Evolutionary conservation across 2,888 invertebrate species (phyloP).

Genomic region (Caenorhabditis panamensis): DNA sequence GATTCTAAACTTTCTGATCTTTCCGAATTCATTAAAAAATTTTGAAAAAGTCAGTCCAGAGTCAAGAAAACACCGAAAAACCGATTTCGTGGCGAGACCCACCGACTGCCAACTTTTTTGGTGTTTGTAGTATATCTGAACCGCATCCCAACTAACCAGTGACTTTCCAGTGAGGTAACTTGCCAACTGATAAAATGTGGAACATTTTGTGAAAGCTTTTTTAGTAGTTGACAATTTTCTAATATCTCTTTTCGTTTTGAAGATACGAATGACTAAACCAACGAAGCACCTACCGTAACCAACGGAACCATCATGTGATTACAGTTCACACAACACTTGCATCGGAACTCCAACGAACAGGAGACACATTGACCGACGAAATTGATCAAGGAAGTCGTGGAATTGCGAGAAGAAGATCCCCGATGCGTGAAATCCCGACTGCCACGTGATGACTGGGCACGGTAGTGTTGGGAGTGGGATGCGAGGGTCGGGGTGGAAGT

Average conservation of each 20-base stretch:
- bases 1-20: no score
- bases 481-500: background rate
- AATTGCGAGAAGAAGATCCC: constrained; percentile 53
- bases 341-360: constrained; percentile 63
- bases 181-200: no score
- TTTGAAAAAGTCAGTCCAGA: no score
- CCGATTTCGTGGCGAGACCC: no score
- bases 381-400: constrained; percentile 63
- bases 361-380: constrained; percentile 70
- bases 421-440: constrained; percentile 44
- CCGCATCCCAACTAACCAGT: no score
- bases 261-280: constrained; percentile 22
- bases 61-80: no score
- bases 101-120: no score
- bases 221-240: no score
- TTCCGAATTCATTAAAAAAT: no score
- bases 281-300: constrained; percentile 55
- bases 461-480: constrained; percentile 31
- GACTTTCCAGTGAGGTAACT: no score
- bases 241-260: background rate
- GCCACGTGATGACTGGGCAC: constrained; percentile 47
- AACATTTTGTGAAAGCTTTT: no score
- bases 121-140: no score
- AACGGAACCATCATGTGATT: constrained; percentile 65
- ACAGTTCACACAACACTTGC: constrained; percentile 68